Base-by-base conservation (phyloP, 2,113 vertebrate species). In the Verasper variegatus region DNA sequence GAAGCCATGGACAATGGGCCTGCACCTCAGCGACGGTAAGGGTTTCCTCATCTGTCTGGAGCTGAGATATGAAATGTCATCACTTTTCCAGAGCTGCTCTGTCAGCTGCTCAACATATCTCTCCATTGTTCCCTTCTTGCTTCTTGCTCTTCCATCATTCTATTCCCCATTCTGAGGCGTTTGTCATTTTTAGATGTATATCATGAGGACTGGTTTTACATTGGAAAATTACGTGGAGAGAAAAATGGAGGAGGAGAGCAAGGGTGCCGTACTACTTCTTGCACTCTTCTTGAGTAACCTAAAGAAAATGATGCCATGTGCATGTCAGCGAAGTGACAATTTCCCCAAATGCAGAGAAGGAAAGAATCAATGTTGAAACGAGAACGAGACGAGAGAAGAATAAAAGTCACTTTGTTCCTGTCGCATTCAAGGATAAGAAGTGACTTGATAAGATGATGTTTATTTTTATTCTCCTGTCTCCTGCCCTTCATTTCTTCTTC, bases 1-100 rank as follows among this genome's bases (percentile, higher is more conserved):
- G 95, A 95, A 72, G 98, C 97, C 0, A 84, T 93, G 12, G 98
- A 99, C 91, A 96, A 95, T 0, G 96, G 96, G 20, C 94, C 95
- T 12, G 82, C 77, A 6, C 87, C 88, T 0, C 94, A 97, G 54
- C 96, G 95, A 90, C 96, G 97, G 98, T 99, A 94, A 92, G 59
- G 2, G 12, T 6, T 15, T 31, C 31, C 31, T 31, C 31, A 31
- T 78, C 24, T 76, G 12, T 63, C 23, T 60, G n/a, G 2, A 65
- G 56, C 68, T 21, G 31, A 31, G 35, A 35, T 31, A 60, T 26
- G 11, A 84, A 71, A 76, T 68, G 58, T 85, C 63, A 58, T 72
- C 59, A 58, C 23, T 47, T 80, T 78, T 61, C 23, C 17, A 5
- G 52, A 71, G 55, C 1, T 26, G 49, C 24, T 76, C 58, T 52